These are phyloP conservation scores for Echinarachnius parma DNA, from an alignment of 53 echinoderm and acorn worm species.

Conservation along the genomic window DNA sequence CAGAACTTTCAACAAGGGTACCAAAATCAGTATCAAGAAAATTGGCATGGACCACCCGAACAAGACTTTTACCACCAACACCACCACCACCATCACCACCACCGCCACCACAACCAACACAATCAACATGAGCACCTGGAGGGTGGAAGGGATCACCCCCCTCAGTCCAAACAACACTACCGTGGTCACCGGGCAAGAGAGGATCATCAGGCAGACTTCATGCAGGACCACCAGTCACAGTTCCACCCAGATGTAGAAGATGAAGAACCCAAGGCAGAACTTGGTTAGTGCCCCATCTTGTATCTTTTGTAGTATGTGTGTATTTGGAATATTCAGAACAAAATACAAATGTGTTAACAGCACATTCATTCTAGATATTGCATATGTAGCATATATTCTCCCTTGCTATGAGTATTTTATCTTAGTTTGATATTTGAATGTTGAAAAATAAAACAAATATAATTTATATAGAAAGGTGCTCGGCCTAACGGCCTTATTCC, in stretches of 20 bases:
- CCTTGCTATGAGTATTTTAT: too few relatives aligned
- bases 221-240: not conserved
- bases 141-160: not conserved
- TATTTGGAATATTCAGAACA: too few relatives aligned
- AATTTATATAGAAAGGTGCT: too few relatives aligned
- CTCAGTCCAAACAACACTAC: too few relatives aligned
- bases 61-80: slow-evolving; percentile 32
- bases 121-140: slow-evolving; percentile 4
- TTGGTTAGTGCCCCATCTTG: slow-evolving; percentile 24
- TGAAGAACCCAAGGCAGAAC: not conserved
- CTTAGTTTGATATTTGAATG: too few relatives aligned
- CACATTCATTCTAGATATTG: too few relatives aligned
- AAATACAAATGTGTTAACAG: too few relatives aligned
- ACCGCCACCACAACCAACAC: slow-evolving; percentile 13
- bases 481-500: too few relatives aligned
- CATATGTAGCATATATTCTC: too few relatives aligned
- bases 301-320: too few relatives aligned
- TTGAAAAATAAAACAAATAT: too few relatives aligned
- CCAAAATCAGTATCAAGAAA: slow-evolving; percentile 12
- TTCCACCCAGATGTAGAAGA: not conserved
- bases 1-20: slow-evolving; percentile 25
- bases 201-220: not conserved
- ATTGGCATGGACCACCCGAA: slow-evolving; percentile 26
- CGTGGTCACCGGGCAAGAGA: too few relatives aligned
- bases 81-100: slow-evolving; percentile 10